Evolutionary conservation across 1,140 invertebrate species (phyloP), one percentile per base, ranked within the genome.

Genomic region (Bombus picipes): DNA sequence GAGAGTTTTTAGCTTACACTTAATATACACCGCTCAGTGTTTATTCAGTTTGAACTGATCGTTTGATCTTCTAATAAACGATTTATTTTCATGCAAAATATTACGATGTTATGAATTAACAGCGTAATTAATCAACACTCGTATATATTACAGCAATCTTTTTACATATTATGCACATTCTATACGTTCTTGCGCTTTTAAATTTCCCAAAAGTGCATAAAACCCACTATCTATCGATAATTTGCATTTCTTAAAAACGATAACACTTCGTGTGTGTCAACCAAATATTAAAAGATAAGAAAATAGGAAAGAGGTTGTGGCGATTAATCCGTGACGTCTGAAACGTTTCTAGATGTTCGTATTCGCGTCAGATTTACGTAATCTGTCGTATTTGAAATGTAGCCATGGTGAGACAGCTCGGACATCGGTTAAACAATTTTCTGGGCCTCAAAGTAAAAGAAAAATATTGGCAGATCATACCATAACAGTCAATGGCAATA

Each of bases 381-480:
- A 22, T 53, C 47, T 37, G 15, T 8, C 28, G 10, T 43, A 13
- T 66, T 57, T 18, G 41, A 37, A 22, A 80, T n/a, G 34, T 22
- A 59, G 43, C 10, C 15, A 41, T 34, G 3, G 32, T 1, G 32
- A 32, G 12, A 37, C 22, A n/a, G 13, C 76, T 70, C 6, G 47
- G 43, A 68, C 25, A 47, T 66, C 32, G 81, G 32, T 53, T 32
- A 70, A 83, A 68, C 73, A 43, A 77, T 76, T 76, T 77, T 81
- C 41, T 25, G 28, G 9, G 18, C 32, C 43, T 13, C 39, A 13
- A n/a, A 12, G 59, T 22, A n/a, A 59, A 65, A 34, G 65, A 77
- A 78, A 89, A 85, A 73, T 81, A 73, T 88, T 84, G 88, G 32
- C 57, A 68, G 66, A 18, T 18, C 3, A 4, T 53, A 22, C 47